Base-by-base conservation (phyloP, 2,888 invertebrate genomes). In the Chloromyia formosa region DNA sequence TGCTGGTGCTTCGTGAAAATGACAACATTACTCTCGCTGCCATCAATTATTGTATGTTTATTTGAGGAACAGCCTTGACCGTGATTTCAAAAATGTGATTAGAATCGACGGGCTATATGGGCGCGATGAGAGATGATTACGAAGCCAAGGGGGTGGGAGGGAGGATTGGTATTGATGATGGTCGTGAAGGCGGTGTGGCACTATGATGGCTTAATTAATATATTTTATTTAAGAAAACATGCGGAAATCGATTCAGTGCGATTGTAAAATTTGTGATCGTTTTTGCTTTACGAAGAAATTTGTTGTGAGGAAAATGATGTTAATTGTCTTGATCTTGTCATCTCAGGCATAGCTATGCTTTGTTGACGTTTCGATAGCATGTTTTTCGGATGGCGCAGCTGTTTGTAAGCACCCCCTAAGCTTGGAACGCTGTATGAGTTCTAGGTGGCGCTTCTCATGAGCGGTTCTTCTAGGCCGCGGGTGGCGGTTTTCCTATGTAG, bases 41-140 rank as follows among this genome's bases (percentile, higher is more conserved):
- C 69, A 69, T 69, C 71, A 71, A 71, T 71, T n/a, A 7, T 35
- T 58, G 71, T 66, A 66, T 66, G 66, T 71, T 71, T 71, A 71
- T 58, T 56, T 40, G 71, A 71, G 71, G 58, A 71, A 69, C 69
- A 69, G 71, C 71, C 71, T 71, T 71, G 71, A 71, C 71, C 71
- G 71, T 71, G 71, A 71, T 71, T 71, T 40, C 12, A 49, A 35
- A 35, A 35, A 35, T 20, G 66, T 66, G 66, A 66, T 66, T 66
- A 66, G 66, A 66, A 66, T 45, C 66, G 66, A 22, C 66, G 27
- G 1, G 20, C 22, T 14, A 40, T 62, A 53, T 9, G 22, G 68
- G 45, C n/a, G 54, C 54, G 40, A 62, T 42, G 62, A 22, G 7
- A 35, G 27, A 35, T 35, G 27, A 2, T 2, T 35, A 35, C 27